These are phyloP conservation scores for Sorex araneus DNA, from an alignment of 2,113 vertebrate species.

Conservation along the genomic window DNA sequence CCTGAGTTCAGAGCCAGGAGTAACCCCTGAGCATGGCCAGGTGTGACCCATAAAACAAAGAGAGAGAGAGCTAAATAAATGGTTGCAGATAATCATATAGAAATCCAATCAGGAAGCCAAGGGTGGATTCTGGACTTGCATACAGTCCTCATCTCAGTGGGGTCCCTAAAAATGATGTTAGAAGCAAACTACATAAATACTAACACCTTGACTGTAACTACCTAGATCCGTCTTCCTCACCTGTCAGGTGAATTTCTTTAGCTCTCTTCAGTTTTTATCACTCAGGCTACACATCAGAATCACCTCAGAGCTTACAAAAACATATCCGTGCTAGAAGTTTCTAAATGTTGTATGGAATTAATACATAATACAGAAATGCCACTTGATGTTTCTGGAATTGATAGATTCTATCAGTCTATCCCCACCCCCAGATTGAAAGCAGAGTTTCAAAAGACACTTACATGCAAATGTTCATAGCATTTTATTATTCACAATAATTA, in stretches of 20 bases:
- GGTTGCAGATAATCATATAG: not conserved
- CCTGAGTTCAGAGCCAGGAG: too few species aligned
- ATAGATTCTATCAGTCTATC: too few species aligned
- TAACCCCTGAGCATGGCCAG: too few species aligned
- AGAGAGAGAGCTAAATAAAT: not conserved
- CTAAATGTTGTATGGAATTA: conserved; percentile 13
- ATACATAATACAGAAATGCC: not conserved
- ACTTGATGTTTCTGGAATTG: not conserved
- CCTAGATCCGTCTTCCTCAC: not conserved
- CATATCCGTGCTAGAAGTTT: not conserved
- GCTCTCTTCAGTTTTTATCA: not conserved
- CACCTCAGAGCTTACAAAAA: not conserved
- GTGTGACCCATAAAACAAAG: too few species aligned
- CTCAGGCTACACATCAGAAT: not conserved
- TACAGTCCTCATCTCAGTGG: not conserved
- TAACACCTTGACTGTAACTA: not conserved
- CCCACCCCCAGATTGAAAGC: not conserved
- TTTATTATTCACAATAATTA: not conserved
- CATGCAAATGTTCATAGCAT: not conserved
- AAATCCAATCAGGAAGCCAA: not conserved
- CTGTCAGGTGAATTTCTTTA: not conserved
- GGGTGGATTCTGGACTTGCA: not conserved
- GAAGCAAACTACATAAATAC: not conserved
- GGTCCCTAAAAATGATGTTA: not conserved
- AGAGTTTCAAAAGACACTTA: not conserved